Percentiles rank a stretch among this genome's conserved stretches.
Evolutionary conservation across 2,113 vertebrate species (phyloP).

Genomic region (Plestiodon gilberti): DNA sequence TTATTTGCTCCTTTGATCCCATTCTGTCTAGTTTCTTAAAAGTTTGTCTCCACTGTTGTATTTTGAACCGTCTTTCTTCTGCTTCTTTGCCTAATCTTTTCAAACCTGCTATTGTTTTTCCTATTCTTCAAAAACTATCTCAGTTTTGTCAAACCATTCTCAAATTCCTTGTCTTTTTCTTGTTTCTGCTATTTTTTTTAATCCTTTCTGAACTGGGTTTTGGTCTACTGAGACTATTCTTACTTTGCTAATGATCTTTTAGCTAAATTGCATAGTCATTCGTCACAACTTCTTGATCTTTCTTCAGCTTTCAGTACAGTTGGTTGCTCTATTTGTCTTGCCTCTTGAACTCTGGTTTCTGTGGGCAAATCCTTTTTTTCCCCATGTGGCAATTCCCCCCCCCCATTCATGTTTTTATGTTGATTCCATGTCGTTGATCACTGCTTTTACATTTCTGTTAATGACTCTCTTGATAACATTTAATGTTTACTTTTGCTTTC

Average conservation of each 20-base stretch:
- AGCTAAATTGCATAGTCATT: background rate
- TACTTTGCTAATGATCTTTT: background rate
- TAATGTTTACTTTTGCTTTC: too few relatives aligned
- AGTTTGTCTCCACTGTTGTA: background rate
- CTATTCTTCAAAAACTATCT: background rate
- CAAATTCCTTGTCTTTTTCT: background rate
- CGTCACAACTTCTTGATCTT: background rate
- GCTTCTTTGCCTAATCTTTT: background rate
- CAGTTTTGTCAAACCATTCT: background rate
- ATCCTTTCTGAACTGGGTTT: background rate
- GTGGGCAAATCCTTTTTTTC: too few relatives aligned
- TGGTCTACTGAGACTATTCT: background rate
- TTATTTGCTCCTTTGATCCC: too few relatives aligned
- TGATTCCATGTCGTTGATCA: too few relatives aligned
- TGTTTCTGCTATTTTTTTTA: background rate
- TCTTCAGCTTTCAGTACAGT: background rate
- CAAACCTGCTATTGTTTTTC: background rate
- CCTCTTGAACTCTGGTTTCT: background rate
- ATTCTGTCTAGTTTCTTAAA: too few relatives aligned
- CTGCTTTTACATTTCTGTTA: too few relatives aligned
- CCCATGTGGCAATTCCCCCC: too few relatives aligned
- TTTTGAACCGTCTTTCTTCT: background rate
- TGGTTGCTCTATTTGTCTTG: background rate
- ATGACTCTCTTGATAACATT: too few relatives aligned
- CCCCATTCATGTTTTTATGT: too few relatives aligned